phyloP scores from a whole-genome alignment of 2,113 vertebrate species.

The Drymodes brunneopygia region DNA sequence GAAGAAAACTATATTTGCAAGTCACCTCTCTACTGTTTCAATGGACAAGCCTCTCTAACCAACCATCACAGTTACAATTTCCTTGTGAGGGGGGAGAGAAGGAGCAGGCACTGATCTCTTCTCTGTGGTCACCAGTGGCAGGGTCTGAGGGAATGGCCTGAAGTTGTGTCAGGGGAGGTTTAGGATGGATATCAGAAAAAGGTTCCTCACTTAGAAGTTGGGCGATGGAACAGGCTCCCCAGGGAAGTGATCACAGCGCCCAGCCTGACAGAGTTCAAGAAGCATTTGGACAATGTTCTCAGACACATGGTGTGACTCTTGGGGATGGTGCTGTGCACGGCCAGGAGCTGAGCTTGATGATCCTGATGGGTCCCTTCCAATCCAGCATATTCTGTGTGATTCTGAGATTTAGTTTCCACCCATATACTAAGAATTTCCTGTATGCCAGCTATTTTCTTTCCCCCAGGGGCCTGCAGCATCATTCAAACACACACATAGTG shows the following conservation, averaged over 20 bases:
- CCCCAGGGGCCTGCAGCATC: neutral
- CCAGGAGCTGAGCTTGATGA: neutral
- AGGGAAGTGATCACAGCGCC: neutral
- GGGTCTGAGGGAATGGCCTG: neutral
- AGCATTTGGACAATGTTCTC: neutral
- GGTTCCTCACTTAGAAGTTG: neutral
- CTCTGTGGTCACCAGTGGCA: neutral
- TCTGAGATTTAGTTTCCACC: neutral
- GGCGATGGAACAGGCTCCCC: neutral
- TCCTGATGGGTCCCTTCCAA: neutral
- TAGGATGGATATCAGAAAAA: neutral
- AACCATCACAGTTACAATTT: neutral
- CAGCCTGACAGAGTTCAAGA: neutral
- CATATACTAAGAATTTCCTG: neutral
- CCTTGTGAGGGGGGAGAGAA: accelerated
- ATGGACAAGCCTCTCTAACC: neutral
- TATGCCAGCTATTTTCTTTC: neutral
- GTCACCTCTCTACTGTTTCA: neutral
- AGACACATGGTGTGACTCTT: neutral
- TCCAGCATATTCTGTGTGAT: neutral
- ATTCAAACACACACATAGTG: neutral
- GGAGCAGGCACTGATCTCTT: neutral
- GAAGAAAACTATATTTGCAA: neutral
- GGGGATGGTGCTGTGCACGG: neutral
- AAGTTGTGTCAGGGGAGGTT: neutral